These are phyloP conservation scores for Rhopalosiphum maidis DNA, from an alignment of 1,140 invertebrate genomes.

Conservation along the genomic window DNA sequence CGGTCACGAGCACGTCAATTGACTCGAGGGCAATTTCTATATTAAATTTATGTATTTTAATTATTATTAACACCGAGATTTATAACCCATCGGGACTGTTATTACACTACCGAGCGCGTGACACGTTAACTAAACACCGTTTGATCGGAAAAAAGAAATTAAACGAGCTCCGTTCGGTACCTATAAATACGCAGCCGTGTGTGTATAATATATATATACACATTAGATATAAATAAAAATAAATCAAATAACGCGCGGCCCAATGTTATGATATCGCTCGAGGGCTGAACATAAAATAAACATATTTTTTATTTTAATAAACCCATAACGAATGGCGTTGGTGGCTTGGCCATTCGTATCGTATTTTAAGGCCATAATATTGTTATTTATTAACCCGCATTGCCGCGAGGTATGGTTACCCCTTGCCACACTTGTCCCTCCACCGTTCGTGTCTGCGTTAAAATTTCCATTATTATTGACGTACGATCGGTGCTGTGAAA, in stretches of 20 bases:
- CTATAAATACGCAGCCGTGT: background rate
- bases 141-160: constrained; percentile 1
- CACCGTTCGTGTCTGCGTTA: background rate
- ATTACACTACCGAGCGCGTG: constrained; percentile 16
- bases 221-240: background rate
- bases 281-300: background rate
- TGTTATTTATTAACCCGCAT: background rate
- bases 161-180: constrained; percentile 3
- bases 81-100: background rate
- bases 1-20: background rate
- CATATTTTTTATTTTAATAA: constrained; percentile 19
- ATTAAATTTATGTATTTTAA: constrained; percentile 28
- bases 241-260: background rate
- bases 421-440: background rate
- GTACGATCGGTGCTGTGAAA: background rate
- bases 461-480: background rate
- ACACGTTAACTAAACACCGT: constrained; percentile 35
- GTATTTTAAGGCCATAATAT: background rate
- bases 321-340: background rate
- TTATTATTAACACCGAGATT: background rate
- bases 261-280: background rate
- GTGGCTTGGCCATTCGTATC: background rate
- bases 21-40: background rate
- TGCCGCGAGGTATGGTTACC: background rate
- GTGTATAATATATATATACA: background rate